Evolutionary conservation across 2,888 invertebrate species (phyloP), one percentile per base, ranked within the genome.

Genomic region (Cremastinae sp.): DNA sequence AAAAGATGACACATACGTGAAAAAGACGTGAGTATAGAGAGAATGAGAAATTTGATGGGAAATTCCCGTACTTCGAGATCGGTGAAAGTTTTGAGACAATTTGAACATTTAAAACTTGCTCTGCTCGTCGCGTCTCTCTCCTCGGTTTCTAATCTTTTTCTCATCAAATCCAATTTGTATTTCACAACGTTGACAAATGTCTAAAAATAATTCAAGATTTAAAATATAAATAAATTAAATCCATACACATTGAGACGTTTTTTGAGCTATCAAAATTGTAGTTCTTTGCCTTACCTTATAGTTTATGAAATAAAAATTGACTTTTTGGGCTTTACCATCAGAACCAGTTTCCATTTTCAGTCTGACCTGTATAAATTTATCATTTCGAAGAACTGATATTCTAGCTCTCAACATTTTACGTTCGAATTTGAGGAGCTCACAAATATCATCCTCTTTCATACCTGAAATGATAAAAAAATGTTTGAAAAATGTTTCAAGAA

Each of bases 151-250:
- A 99, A 95, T 82, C 97, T 94, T 87, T 97, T 96, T 72, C 97
- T 93, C 96, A 98, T 98, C 86, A 97, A 93, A 90, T 98, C 98
- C 87, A 99, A 90, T 91, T 98, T 98, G 90, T 98, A 99, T 90
- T 98, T 98, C 0, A 98, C 96, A 10, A 98, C 97, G 91, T 98
- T 98, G 2, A 98, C 98, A 90, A 98, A 98, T 43, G 95, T 96
- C 91, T 92, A 51, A 75, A 71, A 35, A 28, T 12, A 0, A 20
- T 14, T 20, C 7, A 9, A n/a, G 8, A 14, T 22, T 51, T 59
- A 2, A 10, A 8, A 4, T 65, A 9, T 5, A 0, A 14, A 4
- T 35, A 1, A 0, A 45, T n/a, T 12, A 39, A 9, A 61, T 49
- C 39, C 14, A 22, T 20, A 10, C 39, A 0, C 1, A 1, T 55